Conservation (phyloP, 2,797 vertebrate species). For the Eremophila alpestris region DNA sequence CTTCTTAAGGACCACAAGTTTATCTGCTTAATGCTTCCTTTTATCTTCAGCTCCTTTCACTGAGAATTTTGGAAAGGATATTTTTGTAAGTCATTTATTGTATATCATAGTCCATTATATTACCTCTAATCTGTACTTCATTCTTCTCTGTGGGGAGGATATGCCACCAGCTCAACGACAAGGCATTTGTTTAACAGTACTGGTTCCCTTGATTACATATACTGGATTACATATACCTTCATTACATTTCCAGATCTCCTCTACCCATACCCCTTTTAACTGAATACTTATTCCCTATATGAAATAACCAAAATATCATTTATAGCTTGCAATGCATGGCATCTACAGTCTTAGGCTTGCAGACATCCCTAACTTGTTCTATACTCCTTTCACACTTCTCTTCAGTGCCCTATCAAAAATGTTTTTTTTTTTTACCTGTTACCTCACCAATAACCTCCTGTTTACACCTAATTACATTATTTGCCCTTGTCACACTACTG, state of each 20-base stretch:
- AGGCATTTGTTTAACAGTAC: not conserved
- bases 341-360: not conserved
- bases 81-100: not conserved
- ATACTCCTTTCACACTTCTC: not conserved
- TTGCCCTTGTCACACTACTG: not conserved
- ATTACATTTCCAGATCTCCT: not conserved
- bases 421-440: not conserved
- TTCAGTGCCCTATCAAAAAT: not conserved
- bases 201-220: not conserved
- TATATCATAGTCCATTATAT: not conserved
- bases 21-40: conserved; percentile 4
- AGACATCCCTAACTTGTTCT: not conserved
- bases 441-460: not conserved
- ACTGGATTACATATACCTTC: not conserved
- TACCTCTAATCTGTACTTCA: not conserved
- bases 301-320: not conserved
- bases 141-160: not conserved
- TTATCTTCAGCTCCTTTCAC: not conserved
- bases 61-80: not conserved
- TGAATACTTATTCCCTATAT: not conserved
- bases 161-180: not conserved
- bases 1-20: not conserved
- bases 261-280: not conserved
- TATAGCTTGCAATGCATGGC: not conserved
- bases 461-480: not conserved